These are phyloP conservation scores for Charanyca ferruginea DNA, from an alignment of 2,888 invertebrate genomes.

Conservation along the genomic window DNA sequence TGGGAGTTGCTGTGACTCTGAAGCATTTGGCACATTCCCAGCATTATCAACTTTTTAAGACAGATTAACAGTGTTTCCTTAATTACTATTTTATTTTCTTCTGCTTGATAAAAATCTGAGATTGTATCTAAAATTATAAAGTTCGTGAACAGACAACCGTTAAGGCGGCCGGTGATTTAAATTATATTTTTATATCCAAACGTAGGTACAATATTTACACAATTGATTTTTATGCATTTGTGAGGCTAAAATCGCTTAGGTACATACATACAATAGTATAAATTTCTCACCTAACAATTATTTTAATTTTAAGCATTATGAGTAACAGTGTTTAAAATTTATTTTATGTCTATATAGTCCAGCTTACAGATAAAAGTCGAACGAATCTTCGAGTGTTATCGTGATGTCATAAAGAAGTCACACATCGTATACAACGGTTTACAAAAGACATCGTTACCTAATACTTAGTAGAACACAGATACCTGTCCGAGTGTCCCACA, in stretches of 20 bases:
- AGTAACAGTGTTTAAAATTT: constrained; percentile 90
- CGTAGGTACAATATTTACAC: constrained; percentile 79
- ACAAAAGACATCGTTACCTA: constrained; percentile 86
- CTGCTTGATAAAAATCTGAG: constrained; percentile 78
- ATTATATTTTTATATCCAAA: constrained; percentile 69
- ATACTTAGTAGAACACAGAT: constrained; percentile 79
- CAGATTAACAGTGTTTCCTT: constrained; percentile 78
- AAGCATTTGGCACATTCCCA: constrained; percentile 90
- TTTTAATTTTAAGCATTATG: constrained; percentile 88
- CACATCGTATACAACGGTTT: constrained; percentile 91
- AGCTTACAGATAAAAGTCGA: constrained; percentile 84
- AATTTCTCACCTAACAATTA: constrained; percentile 87
- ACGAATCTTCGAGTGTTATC: constrained; percentile 79
- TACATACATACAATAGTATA: constrained; percentile 83
- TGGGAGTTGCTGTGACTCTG: constrained; percentile 79
- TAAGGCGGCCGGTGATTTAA: constrained; percentile 53
- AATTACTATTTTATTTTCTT: constrained; percentile 76
- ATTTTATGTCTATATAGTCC: constrained; percentile 85
- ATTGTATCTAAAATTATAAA: constrained; percentile 68
- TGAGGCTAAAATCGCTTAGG: constrained; percentile 85
- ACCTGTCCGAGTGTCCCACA: constrained; percentile 56
- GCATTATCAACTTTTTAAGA: constrained; percentile 80
- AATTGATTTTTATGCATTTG: constrained; percentile 81
- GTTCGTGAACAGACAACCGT: constrained; percentile 57
- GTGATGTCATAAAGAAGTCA: constrained; percentile 86